These are phyloP conservation scores for Myzus persicae DNA, from an alignment of 1,140 invertebrate species.

Conservation along the genomic window DNA sequence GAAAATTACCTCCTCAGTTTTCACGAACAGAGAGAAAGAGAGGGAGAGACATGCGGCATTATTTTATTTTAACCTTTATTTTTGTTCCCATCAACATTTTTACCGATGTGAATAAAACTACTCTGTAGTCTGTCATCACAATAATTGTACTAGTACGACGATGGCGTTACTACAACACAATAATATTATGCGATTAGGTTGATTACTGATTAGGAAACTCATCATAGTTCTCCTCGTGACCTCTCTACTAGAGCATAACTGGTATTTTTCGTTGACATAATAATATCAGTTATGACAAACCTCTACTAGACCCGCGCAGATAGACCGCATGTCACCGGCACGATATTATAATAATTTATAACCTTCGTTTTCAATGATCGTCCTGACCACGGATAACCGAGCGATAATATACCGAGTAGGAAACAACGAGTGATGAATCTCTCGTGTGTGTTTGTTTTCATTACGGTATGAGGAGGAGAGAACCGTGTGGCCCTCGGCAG, in stretches of 20 bases:
- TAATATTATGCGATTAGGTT: neutral
- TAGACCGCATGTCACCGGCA: neutral
- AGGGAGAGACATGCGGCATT: neutral
- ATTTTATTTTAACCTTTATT: no score
- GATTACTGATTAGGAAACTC: neutral
- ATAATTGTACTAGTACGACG: no score
- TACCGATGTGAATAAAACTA: neutral
- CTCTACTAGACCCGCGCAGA: neutral
- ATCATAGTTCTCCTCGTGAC: neutral
- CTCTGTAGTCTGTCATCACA: neutral
- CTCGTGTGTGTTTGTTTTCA: neutral
- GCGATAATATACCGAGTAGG: neutral
- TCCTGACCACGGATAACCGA: slow-evolving; percentile 35
- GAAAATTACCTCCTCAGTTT: neutral
- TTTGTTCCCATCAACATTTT: neutral
- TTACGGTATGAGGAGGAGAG: neutral
- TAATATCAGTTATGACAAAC: neutral
- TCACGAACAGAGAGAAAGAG: no score
- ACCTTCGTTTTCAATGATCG: neutral
- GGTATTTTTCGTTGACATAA: slow-evolving; percentile 31
- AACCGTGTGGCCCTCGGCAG: neutral
- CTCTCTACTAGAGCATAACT: neutral
- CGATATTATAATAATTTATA: neutral
- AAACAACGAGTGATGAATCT: neutral
- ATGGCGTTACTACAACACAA: neutral